These are phyloP conservation scores for Portunus trituberculatus DNA, from an alignment of 1,140 invertebrate genomes.

Conservation along the genomic window DNA sequence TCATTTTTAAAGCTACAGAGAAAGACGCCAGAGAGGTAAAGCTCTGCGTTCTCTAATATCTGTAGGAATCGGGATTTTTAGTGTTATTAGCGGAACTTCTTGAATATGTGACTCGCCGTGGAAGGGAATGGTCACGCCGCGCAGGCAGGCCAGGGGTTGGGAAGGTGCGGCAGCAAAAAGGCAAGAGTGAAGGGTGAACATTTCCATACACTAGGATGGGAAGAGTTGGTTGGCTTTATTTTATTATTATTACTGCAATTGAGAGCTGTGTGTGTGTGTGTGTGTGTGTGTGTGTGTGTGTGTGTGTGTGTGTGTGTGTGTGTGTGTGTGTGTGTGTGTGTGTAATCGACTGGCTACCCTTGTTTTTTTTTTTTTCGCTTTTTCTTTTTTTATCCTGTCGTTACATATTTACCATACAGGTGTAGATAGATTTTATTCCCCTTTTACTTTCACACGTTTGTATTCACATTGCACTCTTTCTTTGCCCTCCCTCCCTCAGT, in stretches of 20 bases:
- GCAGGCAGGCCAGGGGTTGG: not conserved
- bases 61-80: constrained; percentile 13
- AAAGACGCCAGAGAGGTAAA: not conserved
- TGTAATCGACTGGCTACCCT: not conserved
- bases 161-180: not conserved
- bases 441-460: not conserved
- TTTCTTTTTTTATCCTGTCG: too few species aligned
- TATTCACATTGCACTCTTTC: not conserved
- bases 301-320: constrained; percentile 10
- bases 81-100: constrained; percentile 12
- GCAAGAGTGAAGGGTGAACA: not conserved
- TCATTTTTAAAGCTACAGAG: not conserved
- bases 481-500: not conserved
- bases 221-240: not conserved
- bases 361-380: not conserved
- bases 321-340: not conserved
- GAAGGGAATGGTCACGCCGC: not conserved
- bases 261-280: not conserved
- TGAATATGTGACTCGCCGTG: not conserved
- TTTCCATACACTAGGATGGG: not conserved
- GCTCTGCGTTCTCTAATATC: not conserved
- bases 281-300: constrained; percentile 20
- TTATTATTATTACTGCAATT: not conserved
- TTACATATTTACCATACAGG: not conserved
- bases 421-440: not conserved